Conservation (phyloP, 2,888 invertebrate genomes). For the Criorhina ranunculi region DNA sequence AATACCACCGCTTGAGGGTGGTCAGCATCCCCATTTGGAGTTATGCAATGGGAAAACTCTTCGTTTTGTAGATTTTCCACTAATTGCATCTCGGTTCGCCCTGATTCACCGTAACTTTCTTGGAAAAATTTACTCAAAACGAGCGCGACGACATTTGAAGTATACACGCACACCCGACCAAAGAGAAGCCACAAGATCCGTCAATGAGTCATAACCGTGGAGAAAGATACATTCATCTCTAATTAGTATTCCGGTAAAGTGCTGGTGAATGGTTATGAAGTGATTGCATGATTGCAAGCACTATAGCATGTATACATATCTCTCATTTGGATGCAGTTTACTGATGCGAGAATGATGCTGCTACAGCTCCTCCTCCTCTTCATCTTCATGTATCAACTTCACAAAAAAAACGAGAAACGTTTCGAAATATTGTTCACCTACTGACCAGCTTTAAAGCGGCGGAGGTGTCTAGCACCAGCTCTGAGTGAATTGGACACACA, state of each 20-base stretch:
- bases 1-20: slow-evolving; percentile 21
- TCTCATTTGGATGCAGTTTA: slow-evolving; percentile 31
- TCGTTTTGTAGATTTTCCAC: slow-evolving; percentile 11
- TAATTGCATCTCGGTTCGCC: slow-evolving; percentile 46
- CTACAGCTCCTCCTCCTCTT: not conserved
- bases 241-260: slow-evolving; percentile 67
- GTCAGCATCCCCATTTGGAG: slow-evolving; percentile 11
- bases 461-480: slow-evolving; percentile 12
- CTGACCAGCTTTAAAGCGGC: slow-evolving; percentile 49
- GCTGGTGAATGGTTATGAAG: slow-evolving; percentile 51
- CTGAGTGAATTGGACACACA: slow-evolving; percentile 1
- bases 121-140: slow-evolving; percentile 7
- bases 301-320: slow-evolving; percentile 35
- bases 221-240: slow-evolving; percentile 41
- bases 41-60: slow-evolving; percentile 20
- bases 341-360: slow-evolving; percentile 56
- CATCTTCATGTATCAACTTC: not conserved
- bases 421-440: slow-evolving; percentile 59
- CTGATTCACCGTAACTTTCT: slow-evolving; percentile 67
- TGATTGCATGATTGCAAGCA: slow-evolving; percentile 60
- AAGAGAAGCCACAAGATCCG: slow-evolving; percentile 43
- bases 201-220: slow-evolving; percentile 47
- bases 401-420: slow-evolving; percentile 5
- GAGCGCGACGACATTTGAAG: slow-evolving; percentile 18
- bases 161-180: not conserved